phyloP scores from a whole-genome alignment of 2,113 vertebrate species.

The Melospiza georgiana region DNA sequence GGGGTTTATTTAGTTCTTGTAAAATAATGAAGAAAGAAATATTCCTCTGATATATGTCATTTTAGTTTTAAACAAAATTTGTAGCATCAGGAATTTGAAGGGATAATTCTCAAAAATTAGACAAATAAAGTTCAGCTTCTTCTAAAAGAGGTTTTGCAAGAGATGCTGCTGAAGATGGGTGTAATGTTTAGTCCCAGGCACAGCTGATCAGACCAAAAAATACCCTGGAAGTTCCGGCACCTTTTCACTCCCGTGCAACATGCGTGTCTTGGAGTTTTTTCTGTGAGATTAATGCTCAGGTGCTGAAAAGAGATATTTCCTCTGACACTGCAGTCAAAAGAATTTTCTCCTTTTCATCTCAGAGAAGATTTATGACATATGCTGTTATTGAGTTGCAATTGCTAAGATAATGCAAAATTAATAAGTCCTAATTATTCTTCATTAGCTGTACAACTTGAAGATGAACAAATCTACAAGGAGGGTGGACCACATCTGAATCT shows the following conservation, averaged over 20 bases:
- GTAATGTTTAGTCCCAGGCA: background rate
- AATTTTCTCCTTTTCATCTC: background rate
- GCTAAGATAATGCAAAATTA: background rate
- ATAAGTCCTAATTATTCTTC: background rate
- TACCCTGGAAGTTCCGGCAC: background rate
- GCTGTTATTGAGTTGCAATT: background rate
- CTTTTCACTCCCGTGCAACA: background rate
- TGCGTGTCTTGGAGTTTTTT: background rate
- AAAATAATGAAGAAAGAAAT: background rate
- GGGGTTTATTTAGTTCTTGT: background rate
- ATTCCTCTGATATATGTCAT: background rate
- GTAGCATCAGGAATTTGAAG: background rate
- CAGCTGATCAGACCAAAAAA: rapidly evolving
- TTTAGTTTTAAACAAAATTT: background rate
- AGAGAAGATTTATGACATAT: background rate
- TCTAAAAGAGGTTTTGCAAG: background rate
- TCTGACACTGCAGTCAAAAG: background rate
- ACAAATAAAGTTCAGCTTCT: background rate
- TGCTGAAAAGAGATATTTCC: background rate
- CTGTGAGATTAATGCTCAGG: background rate
- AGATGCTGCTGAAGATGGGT: background rate
- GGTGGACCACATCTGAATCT: background rate
- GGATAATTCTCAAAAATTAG: background rate
- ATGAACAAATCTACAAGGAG: background rate
- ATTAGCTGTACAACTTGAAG: background rate